Evolutionary conservation across 1,140 invertebrate genomes (phyloP), one percentile per base, ranked within the genome.

Genomic region (Cherax quadricarinatus): DNA sequence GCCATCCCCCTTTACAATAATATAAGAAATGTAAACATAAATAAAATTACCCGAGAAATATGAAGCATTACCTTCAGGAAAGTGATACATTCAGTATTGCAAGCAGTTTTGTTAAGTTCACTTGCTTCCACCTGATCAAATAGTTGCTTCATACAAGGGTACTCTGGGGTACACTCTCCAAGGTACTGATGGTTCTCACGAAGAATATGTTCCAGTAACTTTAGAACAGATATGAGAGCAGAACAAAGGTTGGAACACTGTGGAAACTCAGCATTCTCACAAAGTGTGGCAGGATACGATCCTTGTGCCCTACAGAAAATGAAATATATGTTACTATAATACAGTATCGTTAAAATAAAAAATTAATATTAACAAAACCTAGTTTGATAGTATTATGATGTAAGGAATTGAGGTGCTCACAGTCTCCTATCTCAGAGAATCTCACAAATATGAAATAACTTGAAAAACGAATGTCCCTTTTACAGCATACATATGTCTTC

Each of bases 141-240:
- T 9, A 84, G 82, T n/a, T 84, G 53, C 62, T 53, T 84, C 53
- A 84, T 84, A 62, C 14, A 16, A 14, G 82, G 82, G 53, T 84
- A 62, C 24, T 84, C 24, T 14, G 82, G 82, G n/a, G 9, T 41
- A 16, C 82, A 24, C 10, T 21, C 53, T 14, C 21, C 53, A 4
- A 84, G n/a, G 21, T 30, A 24, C 5, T 12, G 49, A 51, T 84
- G 82, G n/a, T 57, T 51, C 21, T 24, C 30, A 62, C 14, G 7
- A 30, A 84, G 82, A n/a, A 84, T n/a, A 2, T 84, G n/a, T n/a
- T 16, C 57, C 53, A 48, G n/a, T 7, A 57, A 48, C 4, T 48
- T 30, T 51, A 84, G 16, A 5, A 53, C 53, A 62, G 48, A 30
- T 9, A 24, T 9, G n/a, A 84, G 57, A 21, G 82, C 82, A n/a